Base-by-base conservation (phyloP, 2,113 vertebrate species). In the Bothrops jararaca region DNA sequence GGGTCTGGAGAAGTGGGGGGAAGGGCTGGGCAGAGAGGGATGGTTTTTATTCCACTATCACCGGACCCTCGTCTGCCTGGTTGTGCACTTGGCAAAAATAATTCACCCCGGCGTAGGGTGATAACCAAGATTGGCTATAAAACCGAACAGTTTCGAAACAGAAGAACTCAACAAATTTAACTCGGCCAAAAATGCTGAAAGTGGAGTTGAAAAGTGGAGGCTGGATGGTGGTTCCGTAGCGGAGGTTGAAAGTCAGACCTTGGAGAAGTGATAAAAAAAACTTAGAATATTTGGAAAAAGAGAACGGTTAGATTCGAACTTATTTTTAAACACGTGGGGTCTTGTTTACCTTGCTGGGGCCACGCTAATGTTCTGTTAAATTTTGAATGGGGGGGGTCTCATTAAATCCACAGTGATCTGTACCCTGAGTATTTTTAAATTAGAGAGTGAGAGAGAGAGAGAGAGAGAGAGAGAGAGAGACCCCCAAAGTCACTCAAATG, bases 51-150 rank as follows among this genome's bases (percentile, higher is more conserved):
- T 95, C 91, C 94, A 94, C 95, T 93, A 92, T 93, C 93, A 85
- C 93, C 1, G 2, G 96, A 89, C 88, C 92, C 89, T 89, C 91
- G 94, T 88, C 89, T 80, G 69, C 93, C 93, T 94, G 91, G 92
- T 95, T 95, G 95, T 95, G 95, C 92, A 92, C 95, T 96, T 57
- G 89, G 93, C 92, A 92, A 95, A 96, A 96, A 97, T 23, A 58
- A 96, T 95, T 93, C 96, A 95, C 94, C 56, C 96, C 95, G 95
- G 91, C 6, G 8, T 94, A 89, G 69, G 57, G 48, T 95, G 91
- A 39, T 92, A 85, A 90, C 85, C 88, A 0, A 0, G 88, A 45
- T 86, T 69, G 91, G 58, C 69, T 50, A 1, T 85, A 56, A 45
- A 89, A 90, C 94, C 42, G 86, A 93, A 92, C 85, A 1, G 85